Percentiles rank a stretch among this genome's conserved stretches.
Conservation (phyloP, 2,888 invertebrate genomes). For the Morinoia aosen region DNA sequence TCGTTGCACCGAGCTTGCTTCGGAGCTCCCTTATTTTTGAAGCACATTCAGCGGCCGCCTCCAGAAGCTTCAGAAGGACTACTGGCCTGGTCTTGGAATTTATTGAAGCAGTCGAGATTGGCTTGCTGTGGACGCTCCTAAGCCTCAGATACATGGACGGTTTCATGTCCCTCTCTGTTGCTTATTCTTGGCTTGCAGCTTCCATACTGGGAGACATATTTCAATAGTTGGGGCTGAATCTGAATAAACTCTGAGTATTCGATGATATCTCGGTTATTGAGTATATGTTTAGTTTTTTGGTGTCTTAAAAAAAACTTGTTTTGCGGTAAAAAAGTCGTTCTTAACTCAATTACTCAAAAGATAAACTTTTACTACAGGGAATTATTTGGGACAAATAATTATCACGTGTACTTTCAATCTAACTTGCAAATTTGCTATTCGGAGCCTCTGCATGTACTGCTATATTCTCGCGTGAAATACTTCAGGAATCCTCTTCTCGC, state of each 20-base stretch:
- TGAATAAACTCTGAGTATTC: not conserved
- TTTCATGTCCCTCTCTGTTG: not conserved
- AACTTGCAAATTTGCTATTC: not conserved
- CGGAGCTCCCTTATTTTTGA: not conserved
- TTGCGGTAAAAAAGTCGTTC: too few relatives aligned
- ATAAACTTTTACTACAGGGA: too few relatives aligned
- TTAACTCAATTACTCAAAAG: too few relatives aligned
- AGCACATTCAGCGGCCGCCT: not conserved
- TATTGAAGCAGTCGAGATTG: slow-evolving; percentile 8
- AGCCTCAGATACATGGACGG: not conserved
- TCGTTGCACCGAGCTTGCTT: not conserved
- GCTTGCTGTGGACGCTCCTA: slow-evolving; percentile 5
- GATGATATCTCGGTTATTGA: not conserved
- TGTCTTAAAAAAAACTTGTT: not conserved
- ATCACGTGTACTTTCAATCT: not conserved
- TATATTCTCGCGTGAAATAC: not conserved
- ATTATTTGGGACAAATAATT: not conserved
- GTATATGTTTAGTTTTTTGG: not conserved
- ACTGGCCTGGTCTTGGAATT: not conserved
- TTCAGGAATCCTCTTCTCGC: not conserved
- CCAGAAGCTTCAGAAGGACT: not conserved
- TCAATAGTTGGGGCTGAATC: not conserved
- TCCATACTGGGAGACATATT: not conserved
- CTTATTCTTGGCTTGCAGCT: not conserved
- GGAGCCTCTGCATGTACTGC: not conserved